Evolutionary conservation across 2,113 vertebrate genomes (phyloP), one percentile per base, ranked within the genome.

Genomic region (Rhinolophus sinicus): DNA sequence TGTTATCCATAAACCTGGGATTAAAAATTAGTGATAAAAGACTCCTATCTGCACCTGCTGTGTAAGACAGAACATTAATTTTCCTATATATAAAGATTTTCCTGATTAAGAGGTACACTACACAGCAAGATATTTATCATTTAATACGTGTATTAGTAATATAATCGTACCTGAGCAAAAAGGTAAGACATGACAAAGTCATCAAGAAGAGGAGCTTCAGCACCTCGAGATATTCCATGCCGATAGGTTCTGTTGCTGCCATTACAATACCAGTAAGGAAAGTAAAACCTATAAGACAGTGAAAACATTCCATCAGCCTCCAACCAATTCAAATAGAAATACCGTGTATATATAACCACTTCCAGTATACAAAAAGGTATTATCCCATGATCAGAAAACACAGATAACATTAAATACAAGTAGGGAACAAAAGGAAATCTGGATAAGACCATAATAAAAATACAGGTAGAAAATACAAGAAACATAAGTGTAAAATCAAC

Each of bases 221-320:
- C 91, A 33, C 99, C 99, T 82, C 99, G 99, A 92, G 98, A 97
- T 87, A 99, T 81, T 6, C 99, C 99, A 54, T 99, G 99, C 1
- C 99, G 99, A 97, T 99, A 99, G 1, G 99, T 99, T 96, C 98
- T 98, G 91, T 90, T 98, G 67, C 97, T 99, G 78, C 98, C 98
- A 83, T 98, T 99, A 93, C 99, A 99, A 64, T 99, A 99, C 99
- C 99, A 99, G 86, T 99, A 99, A 28, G 99, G 99, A 97, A 99
- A 99, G 97, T 99, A 99, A 98, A 99, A 99, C 98, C 99, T 99
- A 58, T 86, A 38, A 95, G 82, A 96, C 21, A 97, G 38, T 88
- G 38, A 52, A 64, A 78, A 85, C 62, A 93, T 24, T 84, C 47
- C 33, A 38, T 97, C 47, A 96, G 54, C 40, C 11, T 86, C 47